Percentiles rank a stretch among this genome's conserved stretches.
These are phyloP conservation scores for Furcula furcula DNA, from an alignment of 2,888 invertebrate species.

Conservation along the genomic window DNA sequence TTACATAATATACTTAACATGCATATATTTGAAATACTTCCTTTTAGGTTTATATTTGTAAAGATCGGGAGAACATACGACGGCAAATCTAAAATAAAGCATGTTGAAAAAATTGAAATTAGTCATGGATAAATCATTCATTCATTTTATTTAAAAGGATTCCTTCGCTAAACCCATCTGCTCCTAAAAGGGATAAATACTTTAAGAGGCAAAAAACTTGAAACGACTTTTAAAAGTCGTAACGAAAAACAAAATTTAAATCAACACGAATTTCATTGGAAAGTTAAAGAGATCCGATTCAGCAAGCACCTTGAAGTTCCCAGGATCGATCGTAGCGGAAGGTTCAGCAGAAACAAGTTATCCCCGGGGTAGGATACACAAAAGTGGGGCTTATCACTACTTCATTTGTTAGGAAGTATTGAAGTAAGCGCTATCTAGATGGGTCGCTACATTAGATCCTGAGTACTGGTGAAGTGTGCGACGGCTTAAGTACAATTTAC, in stretches of 20 bases:
- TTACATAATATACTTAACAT: no score
- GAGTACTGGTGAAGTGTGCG: constrained; percentile 7
- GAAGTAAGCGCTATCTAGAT: constrained; percentile 32
- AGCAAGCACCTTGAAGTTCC: constrained; percentile 26
- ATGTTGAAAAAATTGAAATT: no score
- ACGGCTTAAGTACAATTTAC: no score
- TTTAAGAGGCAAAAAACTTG: neutral
- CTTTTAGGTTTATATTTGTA: no score
- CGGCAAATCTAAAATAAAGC: no score
- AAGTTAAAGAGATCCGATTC: constrained; percentile 19
- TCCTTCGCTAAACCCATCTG: neutral
- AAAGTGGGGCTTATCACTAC: constrained; percentile 36
- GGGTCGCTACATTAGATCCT: constrained; percentile 7
- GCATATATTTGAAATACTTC: no score
- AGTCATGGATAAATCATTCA: no score
- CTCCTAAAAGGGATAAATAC: neutral
- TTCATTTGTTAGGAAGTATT: constrained; percentile 38
- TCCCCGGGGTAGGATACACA: constrained; percentile 5
- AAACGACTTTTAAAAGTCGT: constrained; percentile 1
- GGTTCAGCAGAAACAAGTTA: constrained; percentile 31
- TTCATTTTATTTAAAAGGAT: neutral
- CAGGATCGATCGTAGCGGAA: constrained; percentile 23
- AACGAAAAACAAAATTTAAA: constrained; percentile 17
- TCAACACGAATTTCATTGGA: constrained; percentile 20
- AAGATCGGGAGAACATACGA: no score